Evolutionary conservation across 2,113 vertebrate species (phyloP).

Genomic region (Eptesicus fuscus): DNA sequence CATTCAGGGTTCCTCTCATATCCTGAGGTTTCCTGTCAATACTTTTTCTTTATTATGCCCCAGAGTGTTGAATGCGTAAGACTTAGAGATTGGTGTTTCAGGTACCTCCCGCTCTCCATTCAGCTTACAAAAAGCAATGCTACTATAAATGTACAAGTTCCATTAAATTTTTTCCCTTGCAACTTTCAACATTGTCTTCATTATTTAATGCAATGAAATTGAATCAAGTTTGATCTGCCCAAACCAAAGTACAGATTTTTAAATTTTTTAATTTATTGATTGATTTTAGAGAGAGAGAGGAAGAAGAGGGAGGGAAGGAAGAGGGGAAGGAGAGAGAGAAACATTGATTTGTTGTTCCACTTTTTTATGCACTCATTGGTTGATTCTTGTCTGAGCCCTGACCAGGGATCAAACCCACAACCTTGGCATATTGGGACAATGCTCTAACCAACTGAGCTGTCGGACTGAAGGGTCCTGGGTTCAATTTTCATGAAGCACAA

Average conservation of each 20-base stretch:
- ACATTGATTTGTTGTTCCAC: background rate
- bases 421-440: background rate
- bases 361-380: background rate
- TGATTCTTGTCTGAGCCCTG: background rate
- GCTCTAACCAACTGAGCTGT: background rate
- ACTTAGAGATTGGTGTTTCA: background rate
- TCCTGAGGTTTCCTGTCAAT: background rate
- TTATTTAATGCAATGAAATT: background rate
- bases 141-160: background rate
- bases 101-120: background rate
- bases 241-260: background rate
- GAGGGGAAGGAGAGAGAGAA: background rate
- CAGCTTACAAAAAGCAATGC: background rate
- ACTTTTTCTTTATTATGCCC: background rate
- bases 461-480: too few relatives aligned
- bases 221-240: background rate
- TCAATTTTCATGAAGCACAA: too few relatives aligned
- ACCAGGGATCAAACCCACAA: background rate
- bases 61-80: background rate
- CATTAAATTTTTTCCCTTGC: background rate
- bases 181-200: background rate
- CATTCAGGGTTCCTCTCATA: background rate
- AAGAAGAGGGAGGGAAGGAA: background rate
- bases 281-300: background rate
- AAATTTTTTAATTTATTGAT: too few relatives aligned